Base-by-base conservation (phyloP, 2,888 invertebrate genomes). In the Limenitis camilla region DNA sequence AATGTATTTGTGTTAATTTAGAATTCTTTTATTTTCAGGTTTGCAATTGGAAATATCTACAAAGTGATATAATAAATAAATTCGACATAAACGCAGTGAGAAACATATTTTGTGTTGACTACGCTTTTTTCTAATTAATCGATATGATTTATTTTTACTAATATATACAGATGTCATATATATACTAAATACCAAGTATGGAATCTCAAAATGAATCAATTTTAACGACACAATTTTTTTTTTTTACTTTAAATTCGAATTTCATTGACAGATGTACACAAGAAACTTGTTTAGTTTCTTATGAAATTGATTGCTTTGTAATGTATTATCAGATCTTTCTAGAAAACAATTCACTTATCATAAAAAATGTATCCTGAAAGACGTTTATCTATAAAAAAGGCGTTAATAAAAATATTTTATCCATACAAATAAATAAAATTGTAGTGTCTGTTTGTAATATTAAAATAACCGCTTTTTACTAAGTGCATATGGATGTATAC, bases 21-120 rank as follows among this genome's bases (percentile, higher is more conserved):
- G 10, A 35, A n/a, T 4, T 32, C 7, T 30, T 6, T 48, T 30
- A 36, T 41, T 46, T 36, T 19, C 49, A 53, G 53, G 46, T 40
- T 45, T 36, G 44, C 42, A 32, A 31, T 31, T 41, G 49, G 42
- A 43, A 35, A 44, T 44, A 53, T 47, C 49, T 47, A 48, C 33
- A 53, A 52, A 51, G 50, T 56, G 55, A 55, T 55, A 55, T 38
- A 46, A 45, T 30, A 48, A 32, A 55, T n/a, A 39, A 33, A 31
- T 45, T 53, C 47, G 49, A 52, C 45, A 49, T 48, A 28, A 44
- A 36, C 33, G 49, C 31, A 11, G 39, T 51, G 44, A 42, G 38
- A 29, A n/a, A 50, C 44, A 51, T 42, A 46, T 41, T 52, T 51
- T 43, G 40, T 48, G 52, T 48, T 52, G 43, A 31, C n/a, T 51